Conservation (phyloP, 1,140 invertebrate genomes). For the Tetramorium simillimum region DNA sequence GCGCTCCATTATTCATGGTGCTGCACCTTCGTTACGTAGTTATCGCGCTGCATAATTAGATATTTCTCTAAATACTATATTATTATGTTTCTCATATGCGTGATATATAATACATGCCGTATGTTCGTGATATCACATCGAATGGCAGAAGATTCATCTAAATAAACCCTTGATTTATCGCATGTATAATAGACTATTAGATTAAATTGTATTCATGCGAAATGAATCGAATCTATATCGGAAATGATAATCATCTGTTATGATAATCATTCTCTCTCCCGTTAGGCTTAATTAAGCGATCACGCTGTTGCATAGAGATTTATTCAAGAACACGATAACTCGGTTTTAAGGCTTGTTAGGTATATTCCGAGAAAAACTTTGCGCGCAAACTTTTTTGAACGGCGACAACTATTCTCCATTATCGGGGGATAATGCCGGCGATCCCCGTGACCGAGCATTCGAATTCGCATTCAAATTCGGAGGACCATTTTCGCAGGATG, state of each 20-base stretch:
- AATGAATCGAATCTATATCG: background rate
- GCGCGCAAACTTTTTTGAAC: conserved; percentile 27
- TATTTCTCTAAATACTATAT: conserved; percentile 5
- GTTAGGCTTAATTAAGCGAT: background rate
- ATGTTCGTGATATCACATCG: conserved; percentile 47
- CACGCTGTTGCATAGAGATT: background rate
- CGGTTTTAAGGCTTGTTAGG: conserved; percentile 20
- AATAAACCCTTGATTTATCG: conserved; percentile 34
- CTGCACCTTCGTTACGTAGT: background rate
- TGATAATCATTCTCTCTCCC: background rate
- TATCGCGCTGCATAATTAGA: conserved; percentile 63
- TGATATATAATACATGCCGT: background rate
- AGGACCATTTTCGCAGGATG: conserved; percentile 50
- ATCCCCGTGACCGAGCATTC: conserved; percentile 54
- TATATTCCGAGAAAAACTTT: conserved; percentile 37
- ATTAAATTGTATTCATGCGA: background rate
- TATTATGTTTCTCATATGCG: background rate
- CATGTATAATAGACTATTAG: conserved; percentile 11
- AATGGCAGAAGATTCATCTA: conserved; percentile 29
- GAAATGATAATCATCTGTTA: background rate
- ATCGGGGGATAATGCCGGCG: conserved; percentile 53
- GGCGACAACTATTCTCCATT: conserved; percentile 49
- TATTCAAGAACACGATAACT: conserved; percentile 8
- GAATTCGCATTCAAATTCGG: conserved; percentile 57
- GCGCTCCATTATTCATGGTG: conserved; percentile 55